Conservation (phyloP, 2,113 vertebrate genomes). For the Struthidea cinerea region DNA sequence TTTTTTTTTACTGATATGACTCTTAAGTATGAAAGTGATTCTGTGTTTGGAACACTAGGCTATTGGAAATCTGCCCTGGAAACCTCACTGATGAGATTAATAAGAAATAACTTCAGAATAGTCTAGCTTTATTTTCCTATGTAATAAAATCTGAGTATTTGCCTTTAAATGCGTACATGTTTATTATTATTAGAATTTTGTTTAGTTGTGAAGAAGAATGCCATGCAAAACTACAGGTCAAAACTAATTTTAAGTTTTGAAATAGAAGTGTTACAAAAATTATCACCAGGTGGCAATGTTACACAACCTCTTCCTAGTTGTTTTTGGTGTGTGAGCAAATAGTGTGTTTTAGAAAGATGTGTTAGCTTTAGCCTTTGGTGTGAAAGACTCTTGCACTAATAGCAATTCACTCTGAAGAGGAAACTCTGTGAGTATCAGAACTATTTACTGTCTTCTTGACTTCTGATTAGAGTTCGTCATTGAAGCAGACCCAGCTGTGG, state of each 20-base stretch:
- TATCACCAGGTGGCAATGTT: slow-evolving; percentile 36
- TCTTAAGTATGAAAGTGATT: neutral
- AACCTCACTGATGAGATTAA: neutral
- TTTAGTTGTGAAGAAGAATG: neutral
- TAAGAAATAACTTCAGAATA: neutral
- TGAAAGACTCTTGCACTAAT: neutral
- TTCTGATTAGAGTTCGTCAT: neutral
- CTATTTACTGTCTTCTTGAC: neutral
- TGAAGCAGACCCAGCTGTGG: neutral
- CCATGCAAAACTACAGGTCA: neutral
- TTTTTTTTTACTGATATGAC: neutral
- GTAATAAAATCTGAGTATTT: neutral
- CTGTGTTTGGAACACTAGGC: neutral
- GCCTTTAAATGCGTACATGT: neutral
- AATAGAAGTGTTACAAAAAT: neutral
- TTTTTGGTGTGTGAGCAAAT: neutral
- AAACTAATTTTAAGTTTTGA: neutral
- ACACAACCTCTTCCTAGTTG: neutral
- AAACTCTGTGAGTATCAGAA: neutral
- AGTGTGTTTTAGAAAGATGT: neutral
- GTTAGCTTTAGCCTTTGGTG: neutral
- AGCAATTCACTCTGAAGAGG: neutral
- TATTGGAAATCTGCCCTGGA: neutral
- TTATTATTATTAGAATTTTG: neutral
- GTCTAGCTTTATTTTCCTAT: neutral